These are phyloP conservation scores for Meteorus sp. DNA, from an alignment of 1,140 invertebrate species.

Conservation along the genomic window DNA sequence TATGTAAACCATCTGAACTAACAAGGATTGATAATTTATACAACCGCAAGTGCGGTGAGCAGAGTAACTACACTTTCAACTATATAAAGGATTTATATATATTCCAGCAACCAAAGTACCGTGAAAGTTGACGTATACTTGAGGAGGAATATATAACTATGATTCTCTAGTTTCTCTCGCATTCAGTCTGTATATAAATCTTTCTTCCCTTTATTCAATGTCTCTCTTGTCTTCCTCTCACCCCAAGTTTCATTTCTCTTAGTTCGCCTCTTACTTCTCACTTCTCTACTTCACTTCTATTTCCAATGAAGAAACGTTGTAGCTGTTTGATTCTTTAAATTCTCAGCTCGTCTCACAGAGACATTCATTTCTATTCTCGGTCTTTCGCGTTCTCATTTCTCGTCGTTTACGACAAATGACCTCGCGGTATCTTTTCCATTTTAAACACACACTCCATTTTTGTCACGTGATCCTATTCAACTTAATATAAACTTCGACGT, in stretches of 20 bases:
- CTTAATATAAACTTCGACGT: neutral
- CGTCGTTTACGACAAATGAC: neutral
- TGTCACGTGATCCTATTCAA: neutral
- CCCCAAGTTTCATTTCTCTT: too few relatives aligned
- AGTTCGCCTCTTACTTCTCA: neutral
- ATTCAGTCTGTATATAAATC: constrained; percentile 2
- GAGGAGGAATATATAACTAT: constrained; percentile 3
- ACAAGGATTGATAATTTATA: neutral
- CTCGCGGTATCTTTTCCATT: neutral
- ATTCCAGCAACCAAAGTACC: constrained; percentile 7
- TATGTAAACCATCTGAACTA: constrained; percentile 15
- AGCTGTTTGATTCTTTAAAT: constrained; percentile 3
- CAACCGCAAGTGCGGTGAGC: constrained; percentile 14
- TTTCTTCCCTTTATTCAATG: neutral
- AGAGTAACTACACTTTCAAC: neutral
- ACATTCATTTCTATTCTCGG: constrained; percentile 5
- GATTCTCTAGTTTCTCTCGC: neutral
- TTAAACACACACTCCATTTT: neutral
- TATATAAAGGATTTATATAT: constrained; percentile 4
- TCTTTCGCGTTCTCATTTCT: neutral
- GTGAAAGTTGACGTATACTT: constrained; percentile 10
- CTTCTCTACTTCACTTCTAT: neutral
- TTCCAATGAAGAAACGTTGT: too few relatives aligned
- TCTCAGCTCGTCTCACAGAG: neutral
- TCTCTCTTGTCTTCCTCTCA: too few relatives aligned